These are phyloP conservation scores for Ochlodes sylvanus DNA, from an alignment of 2,888 invertebrate species.

Conservation along the genomic window DNA sequence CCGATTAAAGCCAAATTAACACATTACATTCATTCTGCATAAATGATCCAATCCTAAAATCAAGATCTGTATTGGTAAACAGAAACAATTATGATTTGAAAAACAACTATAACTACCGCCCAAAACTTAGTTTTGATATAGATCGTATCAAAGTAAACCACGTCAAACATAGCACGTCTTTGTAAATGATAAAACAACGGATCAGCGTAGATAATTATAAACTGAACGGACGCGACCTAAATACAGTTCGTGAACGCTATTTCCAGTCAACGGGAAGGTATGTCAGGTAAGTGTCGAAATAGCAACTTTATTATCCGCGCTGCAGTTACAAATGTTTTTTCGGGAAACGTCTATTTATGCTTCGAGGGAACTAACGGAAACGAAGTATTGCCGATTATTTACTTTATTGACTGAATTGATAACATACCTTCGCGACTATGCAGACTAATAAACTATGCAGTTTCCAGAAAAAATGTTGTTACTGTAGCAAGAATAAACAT, in stretches of 20 bases:
- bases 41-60: no score
- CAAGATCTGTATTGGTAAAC: no score
- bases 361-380: background rate
- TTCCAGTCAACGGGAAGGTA: constrained; percentile 69
- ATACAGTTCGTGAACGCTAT: constrained; percentile 74
- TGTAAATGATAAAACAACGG: constrained; percentile 63
- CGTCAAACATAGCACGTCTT: constrained; percentile 42
- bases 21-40: no score
- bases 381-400: background rate
- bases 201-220: constrained; percentile 75
- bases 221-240: constrained; percentile 72
- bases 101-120: no score
- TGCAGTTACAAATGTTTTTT: constrained; percentile 32
- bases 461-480: background rate
- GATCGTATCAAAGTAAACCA: constrained; percentile 33
- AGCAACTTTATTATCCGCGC: constrained; percentile 48
- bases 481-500: background rate
- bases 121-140: background rate
- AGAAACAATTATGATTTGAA: no score
- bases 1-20: no score
- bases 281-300: constrained; percentile 74
- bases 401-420: background rate
- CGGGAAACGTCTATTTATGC: constrained; percentile 21
- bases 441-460: no score
- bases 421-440: background rate